These are phyloP conservation scores for Hycleus cichorii DNA, from an alignment of 1,140 invertebrate genomes.

Conservation along the genomic window DNA sequence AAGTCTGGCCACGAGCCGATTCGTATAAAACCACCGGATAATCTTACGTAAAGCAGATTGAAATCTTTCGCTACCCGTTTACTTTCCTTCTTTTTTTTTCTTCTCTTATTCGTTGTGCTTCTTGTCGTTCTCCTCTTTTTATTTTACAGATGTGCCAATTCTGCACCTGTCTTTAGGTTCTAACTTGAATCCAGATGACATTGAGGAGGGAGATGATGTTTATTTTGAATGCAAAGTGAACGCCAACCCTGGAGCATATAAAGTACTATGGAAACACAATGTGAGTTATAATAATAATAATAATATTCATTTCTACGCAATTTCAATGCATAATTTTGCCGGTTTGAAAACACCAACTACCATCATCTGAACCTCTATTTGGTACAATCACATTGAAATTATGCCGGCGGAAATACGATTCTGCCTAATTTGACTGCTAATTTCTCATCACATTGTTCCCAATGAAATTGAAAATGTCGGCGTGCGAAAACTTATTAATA, in stretches of 20 bases:
- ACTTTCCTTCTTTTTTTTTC: no score
- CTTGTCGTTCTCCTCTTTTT: not conserved
- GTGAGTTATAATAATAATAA: conserved; percentile 53
- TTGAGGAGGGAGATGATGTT: conserved; percentile 83
- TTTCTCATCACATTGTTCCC: conserved; percentile 12
- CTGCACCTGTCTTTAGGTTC: conserved; percentile 66
- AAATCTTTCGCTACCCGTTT: conserved; percentile 17
- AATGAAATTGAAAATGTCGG: not conserved
- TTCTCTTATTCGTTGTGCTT: no score
- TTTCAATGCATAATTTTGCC: conserved; percentile 14
- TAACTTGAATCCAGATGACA: conserved; percentile 80
- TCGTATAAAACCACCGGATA: no score
- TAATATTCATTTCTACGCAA: conserved; percentile 14
- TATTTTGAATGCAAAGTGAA: conserved; percentile 84
- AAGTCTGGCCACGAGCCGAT: conserved; percentile 23
- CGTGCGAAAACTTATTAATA: no score
- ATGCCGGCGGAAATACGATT: conserved; percentile 6
- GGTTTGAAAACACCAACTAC: conserved; percentile 2
- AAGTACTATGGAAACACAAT: conserved; percentile 87
- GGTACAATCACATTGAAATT: not conserved
- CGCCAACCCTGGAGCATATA: conserved; percentile 78
- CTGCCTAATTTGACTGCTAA: conserved; percentile 11
- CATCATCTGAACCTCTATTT: no score
- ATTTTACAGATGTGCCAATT: conserved; percentile 62
- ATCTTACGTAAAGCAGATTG: conserved; percentile 13